phyloP scores from a whole-genome alignment of 2,888 invertebrate species.

The Lepidochrysops patricia region DNA sequence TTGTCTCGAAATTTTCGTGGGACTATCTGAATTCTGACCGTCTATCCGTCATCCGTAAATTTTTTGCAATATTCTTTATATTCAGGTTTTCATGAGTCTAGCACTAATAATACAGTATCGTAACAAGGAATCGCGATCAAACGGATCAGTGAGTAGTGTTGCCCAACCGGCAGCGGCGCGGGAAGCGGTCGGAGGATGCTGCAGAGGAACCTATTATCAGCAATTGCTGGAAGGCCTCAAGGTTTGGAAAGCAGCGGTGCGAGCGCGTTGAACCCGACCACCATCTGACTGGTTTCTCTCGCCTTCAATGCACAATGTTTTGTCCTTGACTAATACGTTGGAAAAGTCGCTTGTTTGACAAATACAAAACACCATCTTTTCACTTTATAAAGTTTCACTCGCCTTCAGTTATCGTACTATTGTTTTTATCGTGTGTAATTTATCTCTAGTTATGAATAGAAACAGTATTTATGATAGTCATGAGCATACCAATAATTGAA shows the following conservation, averaged over 20 bases:
- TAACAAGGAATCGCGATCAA: not conserved
- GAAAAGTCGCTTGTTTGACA: too few species aligned
- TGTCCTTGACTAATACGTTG: too few species aligned
- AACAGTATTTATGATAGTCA: not conserved
- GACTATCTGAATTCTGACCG: too few species aligned
- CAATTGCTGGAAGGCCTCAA: slow-evolving; percentile 26
- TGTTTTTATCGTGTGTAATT: not conserved
- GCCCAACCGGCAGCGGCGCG: slow-evolving; percentile 2
- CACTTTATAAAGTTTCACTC: not conserved
- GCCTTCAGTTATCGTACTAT: not conserved
- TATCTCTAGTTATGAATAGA: not conserved
- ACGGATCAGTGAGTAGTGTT: not conserved
- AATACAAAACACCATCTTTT: too few species aligned
- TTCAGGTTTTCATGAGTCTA: too few species aligned
- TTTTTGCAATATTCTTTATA: too few species aligned
- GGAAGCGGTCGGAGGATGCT: slow-evolving; percentile 18
- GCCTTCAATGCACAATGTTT: too few species aligned
- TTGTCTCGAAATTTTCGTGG: too few species aligned
- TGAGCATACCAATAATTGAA: not conserved
- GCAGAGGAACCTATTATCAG: slow-evolving; percentile 26
- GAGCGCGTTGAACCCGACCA: slow-evolving; percentile 17
- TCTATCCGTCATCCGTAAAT: too few species aligned
- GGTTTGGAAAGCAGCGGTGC: slow-evolving; percentile 22
- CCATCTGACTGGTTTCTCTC: too few species aligned
- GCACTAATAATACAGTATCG: too few species aligned